Evolutionary conservation across 2,888 invertebrate genomes (phyloP), one percentile per base, ranked within the genome.

Genomic region (Arrhopalites spinosus): DNA sequence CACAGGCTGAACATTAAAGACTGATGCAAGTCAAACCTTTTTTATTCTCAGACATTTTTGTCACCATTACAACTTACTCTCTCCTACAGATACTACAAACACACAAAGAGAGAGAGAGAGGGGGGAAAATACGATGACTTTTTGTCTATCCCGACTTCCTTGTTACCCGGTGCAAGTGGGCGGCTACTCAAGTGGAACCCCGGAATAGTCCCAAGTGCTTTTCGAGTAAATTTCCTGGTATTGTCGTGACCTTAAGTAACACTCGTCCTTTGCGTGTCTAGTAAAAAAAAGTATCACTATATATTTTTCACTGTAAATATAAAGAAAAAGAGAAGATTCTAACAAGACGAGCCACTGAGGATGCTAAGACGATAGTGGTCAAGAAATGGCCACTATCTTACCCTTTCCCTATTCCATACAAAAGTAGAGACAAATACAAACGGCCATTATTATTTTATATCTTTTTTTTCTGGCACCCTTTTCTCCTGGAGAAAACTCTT

Each of bases 151-250:
- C n/a, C 61, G 27, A 27, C n/a, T 27, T 8, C 47, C 47, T 23
- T 50, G 25, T 50, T 29, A 50, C 69, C 17, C 23, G n/a, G 25
- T 72, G 25, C 61, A 72, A 72, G 72, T 72, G 72, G 72, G 72
- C 63, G 63, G 20, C 8, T 47, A 72, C 29, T 47, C n/a, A 72
- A 72, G 72, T 71, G 71, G 72, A 72, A 64, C 61, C 63, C 63
- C 25, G 23, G 63, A 72, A 72, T 72, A 64, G 63, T 72, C 72
- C 61, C 63, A 72, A 72, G 72, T 64, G 72, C 72, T 72, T 63
- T 72, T 72, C 63, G 63, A 63, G 63, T 72, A 72, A 72, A 72
- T 72, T 72, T 72, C 64, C 72, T 61, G 63, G 43, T 27, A 59
- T 71, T 29, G 71, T 59, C 36, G 43, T 43, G 30, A 50, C 70